Percentiles rank a stretch among this genome's conserved stretches.
Conservation (phyloP, 1,140 invertebrate genomes). For the Zaprionus davidi region DNA sequence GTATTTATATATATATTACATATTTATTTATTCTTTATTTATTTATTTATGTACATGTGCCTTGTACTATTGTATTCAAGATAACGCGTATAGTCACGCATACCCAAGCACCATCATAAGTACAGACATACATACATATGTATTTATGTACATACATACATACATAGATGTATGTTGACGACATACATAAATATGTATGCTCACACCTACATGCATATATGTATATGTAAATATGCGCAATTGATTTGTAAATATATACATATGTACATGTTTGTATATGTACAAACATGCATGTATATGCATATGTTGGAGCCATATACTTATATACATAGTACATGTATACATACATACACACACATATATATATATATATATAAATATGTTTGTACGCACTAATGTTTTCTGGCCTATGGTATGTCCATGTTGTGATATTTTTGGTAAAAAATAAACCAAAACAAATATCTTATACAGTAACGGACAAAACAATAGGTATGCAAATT, state of each 20-base stretch:
- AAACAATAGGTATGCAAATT: not conserved
- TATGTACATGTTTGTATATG: not conserved
- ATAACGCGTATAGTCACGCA: no score
- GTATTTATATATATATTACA: no score
- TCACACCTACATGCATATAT: not conserved
- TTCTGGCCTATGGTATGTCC: not conserved
- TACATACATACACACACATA: no score
- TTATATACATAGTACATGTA: no score
- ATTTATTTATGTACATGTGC: no score
- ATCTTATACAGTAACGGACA: not conserved
- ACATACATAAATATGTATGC: not conserved
- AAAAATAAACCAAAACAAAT: not conserved
- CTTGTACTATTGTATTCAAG: no score
- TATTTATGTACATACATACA: not conserved
- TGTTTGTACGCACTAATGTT: not conserved
- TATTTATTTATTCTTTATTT: no score
- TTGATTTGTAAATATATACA: not conserved
- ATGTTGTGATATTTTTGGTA: not conserved
- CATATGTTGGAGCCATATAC: no score
- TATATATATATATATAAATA: not conserved
- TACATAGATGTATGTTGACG: not conserved
- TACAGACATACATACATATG: conserved; percentile 4
- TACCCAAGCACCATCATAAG: no score
- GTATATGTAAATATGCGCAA: not conserved
- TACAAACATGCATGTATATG: no score